These are phyloP conservation scores for Sympetrum striolatum DNA, from an alignment of 2,888 invertebrate species.

Conservation along the genomic window DNA sequence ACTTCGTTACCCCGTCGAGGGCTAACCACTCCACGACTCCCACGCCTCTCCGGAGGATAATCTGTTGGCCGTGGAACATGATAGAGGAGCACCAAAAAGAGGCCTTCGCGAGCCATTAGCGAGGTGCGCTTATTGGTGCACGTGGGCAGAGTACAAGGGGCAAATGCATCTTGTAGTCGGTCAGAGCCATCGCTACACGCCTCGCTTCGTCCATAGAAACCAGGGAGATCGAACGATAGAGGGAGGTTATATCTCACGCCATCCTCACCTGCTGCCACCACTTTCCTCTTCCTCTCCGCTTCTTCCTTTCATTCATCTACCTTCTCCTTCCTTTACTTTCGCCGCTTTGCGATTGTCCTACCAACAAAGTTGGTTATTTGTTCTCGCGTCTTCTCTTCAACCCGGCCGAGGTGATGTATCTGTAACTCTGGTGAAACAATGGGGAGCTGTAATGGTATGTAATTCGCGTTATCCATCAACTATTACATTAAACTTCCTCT, in stretches of 20 bases:
- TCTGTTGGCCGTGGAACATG: not conserved
- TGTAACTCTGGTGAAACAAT: no score
- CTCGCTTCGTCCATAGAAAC: not conserved
- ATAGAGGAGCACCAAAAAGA: not conserved
- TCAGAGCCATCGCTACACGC: not conserved
- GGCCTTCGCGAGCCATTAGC: not conserved
- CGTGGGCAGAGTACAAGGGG: not conserved
- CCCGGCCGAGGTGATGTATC: no score
- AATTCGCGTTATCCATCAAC: no score
- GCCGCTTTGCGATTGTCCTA: no score
- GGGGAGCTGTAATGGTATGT: no score
- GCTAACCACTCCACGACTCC: not conserved
- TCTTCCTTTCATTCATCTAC: not conserved
- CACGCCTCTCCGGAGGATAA: not conserved
- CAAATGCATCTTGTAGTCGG: not conserved
- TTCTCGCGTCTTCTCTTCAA: no score
- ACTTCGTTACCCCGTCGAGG: no score
- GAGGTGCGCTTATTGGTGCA: not conserved
- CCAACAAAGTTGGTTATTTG: no score
- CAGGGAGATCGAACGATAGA: not conserved
- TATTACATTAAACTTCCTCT: no score
- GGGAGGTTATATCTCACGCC: not conserved
- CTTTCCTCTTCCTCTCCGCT: not conserved
- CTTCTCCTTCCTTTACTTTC: not conserved
- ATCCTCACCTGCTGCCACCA: not conserved